Percentiles rank a stretch among this genome's conserved stretches.
Conservation (phyloP, 2,113 vertebrate genomes). For the Pluvianellus socialis region DNA sequence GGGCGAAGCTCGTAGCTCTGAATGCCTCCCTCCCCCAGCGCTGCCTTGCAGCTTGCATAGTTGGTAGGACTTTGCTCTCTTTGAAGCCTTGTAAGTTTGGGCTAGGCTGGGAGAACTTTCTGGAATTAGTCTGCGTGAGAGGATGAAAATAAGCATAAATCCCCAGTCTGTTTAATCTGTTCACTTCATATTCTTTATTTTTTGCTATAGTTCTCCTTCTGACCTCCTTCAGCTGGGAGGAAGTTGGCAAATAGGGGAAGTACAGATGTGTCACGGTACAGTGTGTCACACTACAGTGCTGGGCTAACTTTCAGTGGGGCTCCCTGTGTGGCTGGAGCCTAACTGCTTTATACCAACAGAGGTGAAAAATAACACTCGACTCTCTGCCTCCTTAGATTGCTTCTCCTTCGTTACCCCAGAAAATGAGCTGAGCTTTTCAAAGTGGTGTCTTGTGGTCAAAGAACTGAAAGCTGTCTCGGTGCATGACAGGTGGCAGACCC, state of each 20-base stretch:
- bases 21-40: not conserved
- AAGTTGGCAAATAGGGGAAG: not conserved
- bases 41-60: not conserved
- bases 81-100: not conserved
- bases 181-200: not conserved
- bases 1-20: not conserved
- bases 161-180: not conserved
- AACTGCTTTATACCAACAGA: not conserved
- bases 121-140: not conserved
- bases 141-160: not conserved
- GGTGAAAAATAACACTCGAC: not conserved
- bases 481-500: not conserved
- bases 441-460: not conserved
- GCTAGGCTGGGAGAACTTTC: not conserved
- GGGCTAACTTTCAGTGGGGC: not conserved
- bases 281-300: not conserved
- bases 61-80: slow-evolving; percentile 4
- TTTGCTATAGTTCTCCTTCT: not conserved
- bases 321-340: not conserved
- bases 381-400: not conserved
- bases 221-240: not conserved
- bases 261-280: not conserved
- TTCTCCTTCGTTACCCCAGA: not conserved
- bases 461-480: not conserved
- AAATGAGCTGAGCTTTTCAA: not conserved